These are phyloP conservation scores for Clarias magur DNA, from an alignment of 2,113 vertebrate species.

Conservation along the genomic window DNA sequence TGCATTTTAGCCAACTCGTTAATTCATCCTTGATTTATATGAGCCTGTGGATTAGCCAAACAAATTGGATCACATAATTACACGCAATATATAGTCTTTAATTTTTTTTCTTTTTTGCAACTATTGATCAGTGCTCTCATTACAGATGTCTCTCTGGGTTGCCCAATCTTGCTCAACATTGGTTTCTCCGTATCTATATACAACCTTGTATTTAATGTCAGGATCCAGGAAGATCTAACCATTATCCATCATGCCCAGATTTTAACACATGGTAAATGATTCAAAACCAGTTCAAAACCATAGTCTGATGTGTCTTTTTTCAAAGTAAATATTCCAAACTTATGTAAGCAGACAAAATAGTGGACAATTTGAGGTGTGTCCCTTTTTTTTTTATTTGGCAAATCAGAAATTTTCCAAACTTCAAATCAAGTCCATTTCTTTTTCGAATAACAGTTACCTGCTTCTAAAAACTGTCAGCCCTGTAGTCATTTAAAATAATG, in stretches of 20 bases:
- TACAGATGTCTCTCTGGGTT: not conserved
- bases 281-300: conserved; percentile 5
- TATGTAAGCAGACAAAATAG: not conserved
- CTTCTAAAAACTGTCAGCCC: conserved; percentile 18
- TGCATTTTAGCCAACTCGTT: not conserved
- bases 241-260: not conserved
- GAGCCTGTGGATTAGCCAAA: not conserved
- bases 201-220: not conserved
- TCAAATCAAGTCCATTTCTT: not conserved
- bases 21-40: not conserved
- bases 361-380: not conserved
- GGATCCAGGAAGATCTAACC: not conserved
- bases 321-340: not conserved
- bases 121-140: not conserved
- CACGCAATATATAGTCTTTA: conserved; percentile 6
- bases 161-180: not conserved
- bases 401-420: conserved; percentile 5
- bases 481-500: conserved; percentile 17
- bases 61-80: not conserved
- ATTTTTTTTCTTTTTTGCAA: not conserved
- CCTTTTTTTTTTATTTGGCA: not conserved
- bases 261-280: not conserved
- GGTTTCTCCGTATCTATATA: not conserved
- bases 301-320: not conserved
- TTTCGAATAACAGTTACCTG: not conserved